Percentiles rank a stretch among this genome's conserved stretches.
These are phyloP conservation scores for Ptyas mucosa DNA, from an alignment of 2,113 vertebrate species.

Conservation along the genomic window DNA sequence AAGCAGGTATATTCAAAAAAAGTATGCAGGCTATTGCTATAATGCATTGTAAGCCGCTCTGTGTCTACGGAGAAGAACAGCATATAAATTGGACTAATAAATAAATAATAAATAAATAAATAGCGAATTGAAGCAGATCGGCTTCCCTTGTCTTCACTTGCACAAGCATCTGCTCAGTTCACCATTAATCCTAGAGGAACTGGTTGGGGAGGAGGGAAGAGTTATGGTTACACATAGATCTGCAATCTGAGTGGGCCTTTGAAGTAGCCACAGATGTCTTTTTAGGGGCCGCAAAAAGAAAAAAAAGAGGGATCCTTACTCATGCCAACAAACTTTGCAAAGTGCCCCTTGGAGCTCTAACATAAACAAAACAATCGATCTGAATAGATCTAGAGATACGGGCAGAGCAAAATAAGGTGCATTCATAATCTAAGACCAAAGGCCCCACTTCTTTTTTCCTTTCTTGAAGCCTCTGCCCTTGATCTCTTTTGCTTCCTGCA, in stretches of 20 bases:
- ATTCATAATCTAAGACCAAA: background rate
- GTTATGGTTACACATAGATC: background rate
- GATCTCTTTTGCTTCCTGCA: constrained; percentile 30
- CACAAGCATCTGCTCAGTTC: background rate
- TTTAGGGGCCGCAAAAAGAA: background rate
- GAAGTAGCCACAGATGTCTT: background rate
- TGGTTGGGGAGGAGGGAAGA: background rate
- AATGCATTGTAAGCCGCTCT: no score
- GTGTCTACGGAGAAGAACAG: no score
- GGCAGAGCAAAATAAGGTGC: background rate
- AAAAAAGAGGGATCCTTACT: background rate
- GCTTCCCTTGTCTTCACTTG: background rate
- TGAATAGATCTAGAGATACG: background rate
- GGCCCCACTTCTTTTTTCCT: background rate
- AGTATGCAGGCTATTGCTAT: no score
- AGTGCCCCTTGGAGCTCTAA: background rate
- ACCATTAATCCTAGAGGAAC: background rate
- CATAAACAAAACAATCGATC: background rate
- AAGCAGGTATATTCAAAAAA: no score
- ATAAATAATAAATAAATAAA: no score
- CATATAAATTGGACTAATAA: no score
- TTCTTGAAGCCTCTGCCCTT: constrained; percentile 35
- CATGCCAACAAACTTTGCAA: background rate
- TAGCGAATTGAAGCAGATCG: background rate
- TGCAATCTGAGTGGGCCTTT: background rate